Conservation (phyloP, 2,797 vertebrate species). For the Semaprochilodus insignis region DNA sequence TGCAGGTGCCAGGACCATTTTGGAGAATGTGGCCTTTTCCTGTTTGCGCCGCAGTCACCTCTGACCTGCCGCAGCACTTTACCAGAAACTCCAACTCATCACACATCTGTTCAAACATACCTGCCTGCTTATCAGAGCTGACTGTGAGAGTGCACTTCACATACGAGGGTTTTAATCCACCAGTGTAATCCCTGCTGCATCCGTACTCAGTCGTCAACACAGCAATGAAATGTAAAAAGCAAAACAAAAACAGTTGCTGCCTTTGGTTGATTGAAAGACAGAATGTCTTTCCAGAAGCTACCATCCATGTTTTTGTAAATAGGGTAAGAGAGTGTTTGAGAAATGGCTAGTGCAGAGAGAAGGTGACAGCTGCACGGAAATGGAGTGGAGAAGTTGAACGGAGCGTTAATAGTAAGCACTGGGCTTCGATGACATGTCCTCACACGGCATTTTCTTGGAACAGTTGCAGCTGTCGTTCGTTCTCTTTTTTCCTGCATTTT, state of each 20-base stretch:
- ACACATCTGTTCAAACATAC: slow-evolving; percentile 64
- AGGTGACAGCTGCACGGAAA: slow-evolving; percentile 78
- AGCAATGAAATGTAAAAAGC: neutral
- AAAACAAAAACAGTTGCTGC: slow-evolving; percentile 21
- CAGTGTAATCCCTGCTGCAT: neutral
- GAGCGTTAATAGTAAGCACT: slow-evolving; percentile 77
- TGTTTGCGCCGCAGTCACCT: slow-evolving; percentile 67
- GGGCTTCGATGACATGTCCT: slow-evolving; percentile 74
- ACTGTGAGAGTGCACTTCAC: slow-evolving; percentile 1
- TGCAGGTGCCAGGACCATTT: slow-evolving; percentile 54
- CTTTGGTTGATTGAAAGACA: slow-evolving; percentile 24
- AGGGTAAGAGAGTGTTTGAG: slow-evolving; percentile 61
- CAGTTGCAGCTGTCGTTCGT: slow-evolving; percentile 78
- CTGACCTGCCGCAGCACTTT: slow-evolving; percentile 57
- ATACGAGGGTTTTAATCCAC: slow-evolving; percentile 7
- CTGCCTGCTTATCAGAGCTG: slow-evolving; percentile 32
- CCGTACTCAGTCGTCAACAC: neutral
- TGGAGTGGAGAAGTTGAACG: slow-evolving; percentile 65
- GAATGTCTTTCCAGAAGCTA: slow-evolving; percentile 7
- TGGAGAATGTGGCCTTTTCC: slow-evolving; percentile 54
- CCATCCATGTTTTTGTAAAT: slow-evolving; percentile 66
- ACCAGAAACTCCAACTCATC: slow-evolving; percentile 44
- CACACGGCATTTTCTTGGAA: slow-evolving; percentile 70
- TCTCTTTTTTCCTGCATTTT: slow-evolving; percentile 43
- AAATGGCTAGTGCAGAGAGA: slow-evolving; percentile 62